Evolutionary conservation across 2,888 invertebrate species (phyloP), one percentile per base, ranked within the genome.

Genomic region (Mesoligia furuncula): DNA sequence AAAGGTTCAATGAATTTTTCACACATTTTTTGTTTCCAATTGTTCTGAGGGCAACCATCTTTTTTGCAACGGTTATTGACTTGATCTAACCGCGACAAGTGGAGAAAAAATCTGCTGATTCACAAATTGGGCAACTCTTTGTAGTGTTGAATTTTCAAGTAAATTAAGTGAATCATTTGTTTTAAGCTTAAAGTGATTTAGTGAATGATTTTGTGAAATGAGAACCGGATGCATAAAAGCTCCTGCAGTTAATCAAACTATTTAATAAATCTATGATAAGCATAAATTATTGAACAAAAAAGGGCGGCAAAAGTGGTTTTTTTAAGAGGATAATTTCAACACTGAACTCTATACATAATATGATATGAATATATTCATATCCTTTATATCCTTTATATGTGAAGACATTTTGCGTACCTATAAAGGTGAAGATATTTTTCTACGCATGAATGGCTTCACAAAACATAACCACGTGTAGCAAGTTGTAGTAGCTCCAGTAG

Each of bases 61-160:
- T 69, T 31, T 61, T 36, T n/a, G n/a, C n/a, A 62, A 61, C 68
- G 87, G 88, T 86, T 88, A 73, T 84, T 88, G 85, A 84, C 84
- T 86, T 78, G 20, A 24, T 11, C 8, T 70, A 51, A 83, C 73
- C 74, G 48, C 57, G 39, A 76, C 20, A n/a, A 45, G 36, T 54
- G 6, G 0, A 51, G 39, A 75, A 77, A 71, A 83, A 78, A 86
- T 36, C 20, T 27, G 51, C 61, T 79, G 75, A 80, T 68, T 86
- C 80, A 80, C 68, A 64, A 59, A 65, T 62, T n/a, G 0, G 5
- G 15, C 24, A 27, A 71, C 17, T 61, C 17, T n/a, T 15, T 64
- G 36, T 15, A 54, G 62, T 59, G 13, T 67, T 24, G 2, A 57
- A 67, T 36, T 85, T 62, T 62, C 27, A 1, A 62, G 59, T 15